These are phyloP conservation scores for Oconnorella tubifera DNA, from an alignment of 2,888 invertebrate species.

Conservation along the genomic window DNA sequence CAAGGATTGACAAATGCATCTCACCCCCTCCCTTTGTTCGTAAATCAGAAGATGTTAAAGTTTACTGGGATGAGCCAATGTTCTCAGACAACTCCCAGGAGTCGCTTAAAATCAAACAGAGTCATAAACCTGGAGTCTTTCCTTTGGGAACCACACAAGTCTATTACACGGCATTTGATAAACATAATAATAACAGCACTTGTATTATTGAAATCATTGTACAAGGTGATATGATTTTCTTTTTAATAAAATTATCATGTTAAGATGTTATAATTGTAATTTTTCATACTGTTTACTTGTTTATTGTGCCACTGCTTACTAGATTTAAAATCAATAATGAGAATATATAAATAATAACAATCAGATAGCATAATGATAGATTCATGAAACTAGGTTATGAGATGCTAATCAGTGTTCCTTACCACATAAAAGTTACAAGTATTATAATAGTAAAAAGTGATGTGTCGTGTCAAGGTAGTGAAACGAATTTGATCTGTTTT, in stretches of 20 bases:
- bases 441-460: too few species aligned
- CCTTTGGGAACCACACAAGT: constrained; percentile 63
- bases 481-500: too few species aligned
- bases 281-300: not conserved
- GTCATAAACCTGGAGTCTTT: constrained; percentile 58
- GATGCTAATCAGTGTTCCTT: too few species aligned
- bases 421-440: too few species aligned
- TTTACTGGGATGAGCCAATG: constrained; percentile 63
- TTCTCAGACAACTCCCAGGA: constrained; percentile 63
- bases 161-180: constrained; percentile 65
- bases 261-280: not conserved
- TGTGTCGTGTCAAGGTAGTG: too few species aligned
- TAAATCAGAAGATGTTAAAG: constrained; percentile 19
- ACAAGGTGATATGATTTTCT: constrained; percentile 39
- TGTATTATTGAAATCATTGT: constrained; percentile 65
- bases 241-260: not conserved
- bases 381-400: too few species aligned
- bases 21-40: constrained; percentile 62
- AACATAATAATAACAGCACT: constrained; percentile 63
- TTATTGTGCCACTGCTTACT: too few species aligned
- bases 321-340: too few species aligned
- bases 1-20: constrained; percentile 61
- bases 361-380: too few species aligned
- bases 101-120: constrained; percentile 44
- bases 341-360: too few species aligned